Evolutionary conservation across 2,113 vertebrate species (phyloP).

Genomic region (Arenaria interpres): DNA sequence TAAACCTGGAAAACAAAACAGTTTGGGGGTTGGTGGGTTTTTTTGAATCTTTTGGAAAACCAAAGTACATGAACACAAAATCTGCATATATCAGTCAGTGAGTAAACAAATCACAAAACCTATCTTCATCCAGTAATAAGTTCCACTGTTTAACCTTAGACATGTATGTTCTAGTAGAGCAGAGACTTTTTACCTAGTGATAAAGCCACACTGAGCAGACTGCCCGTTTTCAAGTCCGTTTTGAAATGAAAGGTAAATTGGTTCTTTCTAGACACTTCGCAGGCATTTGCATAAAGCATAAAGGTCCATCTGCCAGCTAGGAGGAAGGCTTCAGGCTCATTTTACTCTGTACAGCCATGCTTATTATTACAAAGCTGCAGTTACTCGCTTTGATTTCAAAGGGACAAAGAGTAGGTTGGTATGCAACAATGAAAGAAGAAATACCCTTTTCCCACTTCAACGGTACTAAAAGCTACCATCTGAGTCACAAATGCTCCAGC

Average conservation of each 20-base stretch:
- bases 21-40: neutral
- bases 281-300: neutral
- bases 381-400: neutral
- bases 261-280: neutral
- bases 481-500: neutral
- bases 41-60: neutral
- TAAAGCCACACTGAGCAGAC: neutral
- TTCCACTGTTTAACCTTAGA: neutral
- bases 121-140: neutral
- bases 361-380: neutral
- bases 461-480: neutral
- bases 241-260: neutral
- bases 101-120: neutral
- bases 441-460: neutral
- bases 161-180: neutral
- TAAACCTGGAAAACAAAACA: neutral
- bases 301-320: neutral
- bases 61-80: neutral
- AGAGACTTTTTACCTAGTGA: neutral
- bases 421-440: neutral
- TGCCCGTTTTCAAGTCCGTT: neutral
- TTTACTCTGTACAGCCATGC: neutral
- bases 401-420: neutral
- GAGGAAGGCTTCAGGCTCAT: neutral
- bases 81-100: too few relatives aligned